Evolutionary conservation across 1,140 invertebrate species (phyloP).

Genomic region (Drosophila arizonae): DNA sequence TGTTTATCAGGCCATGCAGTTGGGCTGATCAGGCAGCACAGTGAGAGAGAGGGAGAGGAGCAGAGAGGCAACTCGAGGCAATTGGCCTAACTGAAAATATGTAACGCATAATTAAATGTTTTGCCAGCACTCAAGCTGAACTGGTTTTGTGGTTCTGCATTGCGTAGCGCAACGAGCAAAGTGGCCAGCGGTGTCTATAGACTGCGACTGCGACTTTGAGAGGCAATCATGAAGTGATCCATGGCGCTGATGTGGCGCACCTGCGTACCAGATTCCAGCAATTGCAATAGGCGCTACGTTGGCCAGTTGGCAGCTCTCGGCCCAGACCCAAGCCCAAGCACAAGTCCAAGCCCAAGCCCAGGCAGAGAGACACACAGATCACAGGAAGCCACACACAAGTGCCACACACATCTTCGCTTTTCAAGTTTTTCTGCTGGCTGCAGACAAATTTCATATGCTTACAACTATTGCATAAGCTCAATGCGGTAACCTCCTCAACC

Average conservation of each 20-base stretch:
- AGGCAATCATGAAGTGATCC: not conserved
- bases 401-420: constrained; percentile 42
- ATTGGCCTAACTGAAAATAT: constrained; percentile 28
- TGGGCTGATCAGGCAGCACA: constrained; percentile 30
- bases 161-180: constrained; percentile 38
- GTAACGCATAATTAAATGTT: constrained; percentile 51
- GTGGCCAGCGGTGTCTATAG: not conserved
- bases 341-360: too few relatives aligned
- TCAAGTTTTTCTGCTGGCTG: constrained; percentile 26
- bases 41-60: not conserved
- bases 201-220: constrained; percentile 10
- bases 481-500: constrained; percentile 70
- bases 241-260: constrained; percentile 37
- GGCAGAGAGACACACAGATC: not conserved
- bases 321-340: not conserved
- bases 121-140: constrained; percentile 38
- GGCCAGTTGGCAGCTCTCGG: not conserved
- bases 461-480: constrained; percentile 58
- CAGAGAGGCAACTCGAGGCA: constrained; percentile 11
- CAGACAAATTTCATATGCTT: constrained; percentile 61
- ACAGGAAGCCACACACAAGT: constrained; percentile 36
- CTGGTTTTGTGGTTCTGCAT: constrained; percentile 56
- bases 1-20: constrained; percentile 34
- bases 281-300: constrained; percentile 25
- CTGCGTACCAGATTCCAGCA: constrained; percentile 47